These are phyloP conservation scores for Pimephales promelas DNA, from an alignment of 2,113 vertebrate genomes.

Conservation along the genomic window DNA sequence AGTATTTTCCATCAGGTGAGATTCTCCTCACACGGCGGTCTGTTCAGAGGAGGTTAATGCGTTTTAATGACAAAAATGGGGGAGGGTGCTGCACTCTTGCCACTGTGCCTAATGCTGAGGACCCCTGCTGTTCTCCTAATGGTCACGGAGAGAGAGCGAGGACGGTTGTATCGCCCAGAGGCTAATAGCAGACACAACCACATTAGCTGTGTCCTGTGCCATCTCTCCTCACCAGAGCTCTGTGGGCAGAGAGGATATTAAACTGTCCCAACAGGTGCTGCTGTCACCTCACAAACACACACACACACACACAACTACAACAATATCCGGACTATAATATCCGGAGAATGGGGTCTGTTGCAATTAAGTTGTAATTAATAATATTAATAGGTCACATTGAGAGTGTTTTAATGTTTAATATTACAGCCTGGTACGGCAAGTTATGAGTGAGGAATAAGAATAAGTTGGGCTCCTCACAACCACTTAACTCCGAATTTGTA, in stretches of 20 bases:
- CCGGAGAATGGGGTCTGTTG: too few relatives aligned
- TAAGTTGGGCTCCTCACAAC: too few relatives aligned
- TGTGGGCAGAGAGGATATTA: constrained; percentile 63
- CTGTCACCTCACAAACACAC: constrained; percentile 28
- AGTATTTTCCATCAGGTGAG: constrained; percentile 34
- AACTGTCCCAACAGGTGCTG: constrained; percentile 68
- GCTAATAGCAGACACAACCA: constrained; percentile 60
- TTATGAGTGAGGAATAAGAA: too few relatives aligned
- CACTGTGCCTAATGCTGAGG: constrained; percentile 22
- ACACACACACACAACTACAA: neutral
- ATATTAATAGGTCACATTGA: too few relatives aligned
- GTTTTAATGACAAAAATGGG: constrained; percentile 40
- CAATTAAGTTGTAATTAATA: too few relatives aligned
- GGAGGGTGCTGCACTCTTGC: constrained; percentile 27
- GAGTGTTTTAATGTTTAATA: too few relatives aligned
- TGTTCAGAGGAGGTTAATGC: constrained; percentile 35
- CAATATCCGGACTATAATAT: too few relatives aligned
- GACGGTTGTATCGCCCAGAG: constrained; percentile 42
- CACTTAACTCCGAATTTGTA: too few relatives aligned
- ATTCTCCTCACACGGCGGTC: neutral
- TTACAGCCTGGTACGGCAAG: too few relatives aligned
- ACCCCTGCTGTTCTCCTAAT: constrained; percentile 35
- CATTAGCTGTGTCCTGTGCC: constrained; percentile 62
- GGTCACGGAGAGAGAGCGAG: constrained; percentile 42
- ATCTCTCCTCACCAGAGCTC: constrained; percentile 50